phyloP scores from a whole-genome alignment of 2,113 vertebrate genomes.

The Lamprologus tigripictilis region DNA sequence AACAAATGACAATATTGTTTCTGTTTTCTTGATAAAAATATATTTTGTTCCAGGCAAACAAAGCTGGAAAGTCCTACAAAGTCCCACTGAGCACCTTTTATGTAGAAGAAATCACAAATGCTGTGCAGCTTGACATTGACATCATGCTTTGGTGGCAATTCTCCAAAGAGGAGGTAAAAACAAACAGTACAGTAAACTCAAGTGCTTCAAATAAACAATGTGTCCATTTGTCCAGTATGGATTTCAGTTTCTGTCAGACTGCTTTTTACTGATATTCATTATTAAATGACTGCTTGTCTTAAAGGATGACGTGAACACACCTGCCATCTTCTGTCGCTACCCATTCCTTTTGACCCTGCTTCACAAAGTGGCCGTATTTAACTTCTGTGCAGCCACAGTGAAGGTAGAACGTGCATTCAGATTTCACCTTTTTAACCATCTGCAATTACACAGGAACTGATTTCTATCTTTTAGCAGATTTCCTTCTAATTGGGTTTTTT shows the following conservation, averaged over 20 bases:
- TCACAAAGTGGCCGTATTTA: slow-evolving; percentile 38
- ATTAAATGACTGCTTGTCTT: background rate
- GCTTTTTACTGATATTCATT: background rate
- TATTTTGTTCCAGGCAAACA: slow-evolving; percentile 56
- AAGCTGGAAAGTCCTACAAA: slow-evolving; percentile 38
- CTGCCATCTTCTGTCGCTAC: slow-evolving; percentile 60
- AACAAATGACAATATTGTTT: background rate
- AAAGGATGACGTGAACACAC: slow-evolving; percentile 22
- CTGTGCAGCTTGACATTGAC: fast-evolving
- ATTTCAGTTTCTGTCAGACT: background rate
- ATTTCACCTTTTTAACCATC: background rate
- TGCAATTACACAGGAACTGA: background rate
- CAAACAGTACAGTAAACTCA: background rate
- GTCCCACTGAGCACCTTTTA: slow-evolving; percentile 63
- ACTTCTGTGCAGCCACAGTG: fast-evolving
- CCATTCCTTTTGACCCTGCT: slow-evolving; percentile 58
- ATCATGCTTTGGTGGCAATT: background rate
- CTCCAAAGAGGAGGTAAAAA: slow-evolving; percentile 25
- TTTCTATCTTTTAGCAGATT: background rate
- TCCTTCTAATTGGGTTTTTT: background rate
- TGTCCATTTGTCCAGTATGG: background rate
- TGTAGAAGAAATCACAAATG: slow-evolving; percentile 18
- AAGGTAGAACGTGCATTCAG: slow-evolving; percentile 32
- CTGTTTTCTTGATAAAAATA: background rate
- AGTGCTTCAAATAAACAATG: background rate